phyloP scores from a whole-genome alignment of 2,797 vertebrate genomes.

The Columba guinea region DNA sequence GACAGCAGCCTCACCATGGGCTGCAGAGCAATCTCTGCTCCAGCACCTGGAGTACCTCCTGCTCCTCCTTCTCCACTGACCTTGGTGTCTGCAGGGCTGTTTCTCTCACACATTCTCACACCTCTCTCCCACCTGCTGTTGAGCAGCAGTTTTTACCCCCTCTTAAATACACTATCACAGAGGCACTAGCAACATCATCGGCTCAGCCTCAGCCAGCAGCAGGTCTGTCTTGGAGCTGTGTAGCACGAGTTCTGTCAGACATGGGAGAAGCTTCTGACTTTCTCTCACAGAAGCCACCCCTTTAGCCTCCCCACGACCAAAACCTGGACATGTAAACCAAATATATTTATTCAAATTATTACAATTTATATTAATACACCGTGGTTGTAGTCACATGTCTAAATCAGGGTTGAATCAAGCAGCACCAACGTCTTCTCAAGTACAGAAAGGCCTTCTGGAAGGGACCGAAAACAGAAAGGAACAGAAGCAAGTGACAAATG shows the following conservation, averaged over 20 bases:
- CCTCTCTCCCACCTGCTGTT: neutral
- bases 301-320: neutral
- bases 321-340: neutral
- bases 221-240: fast-evolving
- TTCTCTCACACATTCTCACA: neutral
- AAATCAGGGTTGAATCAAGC: neutral
- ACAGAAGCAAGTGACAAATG: neutral
- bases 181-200: neutral
- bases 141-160: neutral
- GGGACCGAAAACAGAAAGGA: neutral
- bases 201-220: neutral
- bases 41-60: fast-evolving
- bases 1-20: neutral
- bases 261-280: neutral
- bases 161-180: neutral
- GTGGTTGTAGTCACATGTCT: neutral
- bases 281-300: neutral
- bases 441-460: neutral
- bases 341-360: neutral
- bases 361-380: neutral
- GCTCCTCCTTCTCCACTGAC: neutral
- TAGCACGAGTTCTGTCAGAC: neutral
- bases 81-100: neutral
- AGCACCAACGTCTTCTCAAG: neutral
- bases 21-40: neutral